Percentiles rank a stretch among this genome's conserved stretches.
These are phyloP conservation scores for Oscheius sp. DNA, from an alignment of 2,888 invertebrate genomes.

Conservation along the genomic window DNA sequence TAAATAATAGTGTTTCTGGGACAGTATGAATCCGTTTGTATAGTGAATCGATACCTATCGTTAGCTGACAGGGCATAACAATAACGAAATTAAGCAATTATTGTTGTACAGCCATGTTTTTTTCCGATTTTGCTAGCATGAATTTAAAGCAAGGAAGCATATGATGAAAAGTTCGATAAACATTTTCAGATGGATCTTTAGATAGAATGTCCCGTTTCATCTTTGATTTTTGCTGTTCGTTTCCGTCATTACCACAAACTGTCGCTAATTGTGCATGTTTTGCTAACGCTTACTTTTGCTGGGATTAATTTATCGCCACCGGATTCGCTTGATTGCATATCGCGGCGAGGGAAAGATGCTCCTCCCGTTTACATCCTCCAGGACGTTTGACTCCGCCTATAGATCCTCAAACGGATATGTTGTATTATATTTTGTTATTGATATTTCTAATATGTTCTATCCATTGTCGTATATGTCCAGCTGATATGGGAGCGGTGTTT, in stretches of 20 bases:
- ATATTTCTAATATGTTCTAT: not conserved
- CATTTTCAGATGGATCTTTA: not conserved
- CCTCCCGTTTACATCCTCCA: slow-evolving; percentile 3
- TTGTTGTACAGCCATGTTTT: no score
- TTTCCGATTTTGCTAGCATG: no score
- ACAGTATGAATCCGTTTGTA: no score
- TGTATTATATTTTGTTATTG: not conserved
- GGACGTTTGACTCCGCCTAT: slow-evolving; percentile 11
- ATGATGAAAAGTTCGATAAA: no score
- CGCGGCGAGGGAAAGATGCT: slow-evolving; percentile 18
- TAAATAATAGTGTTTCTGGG: no score
- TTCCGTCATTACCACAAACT: not conserved
- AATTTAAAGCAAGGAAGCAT: no score
- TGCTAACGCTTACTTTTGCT: not conserved
- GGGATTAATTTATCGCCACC: slow-evolving; percentile 8
- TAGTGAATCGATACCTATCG: no score
- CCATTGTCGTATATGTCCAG: not conserved
- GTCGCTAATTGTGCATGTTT: not conserved
- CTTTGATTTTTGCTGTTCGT: not conserved
- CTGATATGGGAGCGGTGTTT: slow-evolving; percentile 23
- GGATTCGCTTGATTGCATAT: slow-evolving; percentile 22
- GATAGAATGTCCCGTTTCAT: not conserved
- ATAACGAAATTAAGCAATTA: no score
- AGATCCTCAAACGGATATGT: not conserved
- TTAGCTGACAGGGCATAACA: no score